These are phyloP conservation scores for Neosilurus hyrtlii DNA, from an alignment of 2,797 vertebrate species.

Conservation along the genomic window DNA sequence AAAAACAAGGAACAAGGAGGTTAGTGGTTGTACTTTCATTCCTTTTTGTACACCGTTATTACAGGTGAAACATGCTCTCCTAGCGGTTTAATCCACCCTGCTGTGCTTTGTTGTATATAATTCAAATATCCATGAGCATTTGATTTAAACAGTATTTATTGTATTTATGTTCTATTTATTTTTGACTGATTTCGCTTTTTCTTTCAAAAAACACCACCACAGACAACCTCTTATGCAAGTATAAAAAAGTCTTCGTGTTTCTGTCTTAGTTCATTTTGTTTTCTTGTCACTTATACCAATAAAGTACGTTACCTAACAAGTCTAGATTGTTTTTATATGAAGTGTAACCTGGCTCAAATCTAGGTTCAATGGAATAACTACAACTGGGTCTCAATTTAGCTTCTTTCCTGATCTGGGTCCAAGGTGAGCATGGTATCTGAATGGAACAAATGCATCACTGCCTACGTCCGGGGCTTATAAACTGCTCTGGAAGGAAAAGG, in stretches of 20 bases:
- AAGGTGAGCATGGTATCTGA: slow-evolving; percentile 37
- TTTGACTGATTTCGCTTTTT: slow-evolving; percentile 36
- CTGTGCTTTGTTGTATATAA: slow-evolving; percentile 14
- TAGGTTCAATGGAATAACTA: slow-evolving; percentile 9
- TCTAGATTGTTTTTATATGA: neutral
- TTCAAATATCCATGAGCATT: slow-evolving; percentile 21
- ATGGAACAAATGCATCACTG: slow-evolving; percentile 49
- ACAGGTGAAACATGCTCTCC: slow-evolving; percentile 1
- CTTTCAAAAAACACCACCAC: slow-evolving; percentile 31
- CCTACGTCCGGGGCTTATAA: slow-evolving; percentile 20
- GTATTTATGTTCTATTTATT: slow-evolving; percentile 47
- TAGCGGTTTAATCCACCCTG: slow-evolving; percentile 15
- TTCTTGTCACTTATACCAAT: slow-evolving; percentile 55
- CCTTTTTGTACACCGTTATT: neutral
- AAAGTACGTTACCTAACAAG: slow-evolving; percentile 56
- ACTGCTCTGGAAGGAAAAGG: slow-evolving; percentile 14
- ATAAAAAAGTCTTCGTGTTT: slow-evolving; percentile 42
- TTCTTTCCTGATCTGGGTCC: slow-evolving; percentile 40
- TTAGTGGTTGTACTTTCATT: slow-evolving; percentile 29
- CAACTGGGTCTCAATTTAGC: neutral
- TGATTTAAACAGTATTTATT: slow-evolving; percentile 49
- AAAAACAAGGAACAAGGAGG: slow-evolving; percentile 15
- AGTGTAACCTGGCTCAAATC: slow-evolving; percentile 9
- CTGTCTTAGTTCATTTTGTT: slow-evolving; percentile 35
- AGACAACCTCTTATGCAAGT: slow-evolving; percentile 56